Base-by-base conservation (phyloP, 2,797 vertebrate species). In the Dromococcyx pavoninus region DNA sequence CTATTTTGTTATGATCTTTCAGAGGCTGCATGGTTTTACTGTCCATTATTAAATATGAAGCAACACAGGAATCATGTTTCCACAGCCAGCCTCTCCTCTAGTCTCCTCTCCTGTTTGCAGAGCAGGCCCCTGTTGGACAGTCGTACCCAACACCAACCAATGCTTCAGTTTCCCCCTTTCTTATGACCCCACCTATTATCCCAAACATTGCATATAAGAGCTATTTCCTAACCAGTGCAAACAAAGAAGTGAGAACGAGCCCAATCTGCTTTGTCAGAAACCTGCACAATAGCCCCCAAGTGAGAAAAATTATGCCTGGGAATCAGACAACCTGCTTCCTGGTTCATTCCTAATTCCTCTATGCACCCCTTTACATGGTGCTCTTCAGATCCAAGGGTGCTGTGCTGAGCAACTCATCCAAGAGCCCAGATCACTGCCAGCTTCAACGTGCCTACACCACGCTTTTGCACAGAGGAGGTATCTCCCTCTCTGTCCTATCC, bases 361-460 rank as follows among this genome's bases (percentile, higher is more conserved):
- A 16, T 19, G 11, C 15, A 0, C 18, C 57, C 41, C 43, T 46
- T 24, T 14, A 22, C 4, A 0, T 2, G 3, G 1, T 1, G 0
- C 41, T 1, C 89, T 65, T 17, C 23, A 0, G 0, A 22, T 7
- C 53, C 57, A 0, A 1, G 4, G 6, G 53, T 1, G 9, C 39
- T 19, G 0, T 1, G 28, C 70, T 7, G 44, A 65, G 21, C 7
- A 1, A 5, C 65, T 66, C 18, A 0, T 23, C 72, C 65, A 3
- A 7, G 57, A 13, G 30, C 2, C 0, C 32, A 14, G 48, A 9
- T 24, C 33, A 5, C 60, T 5, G 28, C 17, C 2, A 6, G 11
- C 22, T 60, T 7, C 35, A 4, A 1, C 7, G 1, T 2, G 19
- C 11, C 64, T 1, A 0, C 15, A 9, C 7, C 51, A 14, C 8